Base-by-base conservation (phyloP, 2,797 vertebrate species). In the Todus mexicanus region DNA sequence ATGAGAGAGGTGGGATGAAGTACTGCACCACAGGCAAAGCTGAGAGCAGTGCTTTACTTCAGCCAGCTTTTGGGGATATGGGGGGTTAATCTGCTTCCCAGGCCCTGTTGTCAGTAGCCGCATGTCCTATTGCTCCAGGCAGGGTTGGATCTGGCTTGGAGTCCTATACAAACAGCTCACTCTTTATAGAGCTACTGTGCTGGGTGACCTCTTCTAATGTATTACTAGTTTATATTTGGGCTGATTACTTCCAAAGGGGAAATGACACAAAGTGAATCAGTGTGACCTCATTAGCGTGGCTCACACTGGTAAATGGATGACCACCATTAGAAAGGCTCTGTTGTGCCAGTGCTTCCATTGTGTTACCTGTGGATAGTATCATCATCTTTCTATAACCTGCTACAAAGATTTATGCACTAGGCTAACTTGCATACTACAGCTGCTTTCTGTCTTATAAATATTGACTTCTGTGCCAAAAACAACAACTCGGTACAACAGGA, bases 271-370 rank as follows among this genome's bases (percentile, higher is more conserved):
- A 95, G 93, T 94, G 87, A 95, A 91, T 93, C 86, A 81, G 82
- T 82, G 92, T 85, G 94, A 97, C 97, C 92, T 97, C 92, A 93
- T 97, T 96, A 97, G 95, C 38, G 29, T 90, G 91, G 81, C 96
- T 97, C 96, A 87, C 80, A 89, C 90, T 95, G 94, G 69, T 96
- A 96, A 97, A 94, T 47, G 69, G 87, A 96, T 95, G 93, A 86
- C 86, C 94, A 86, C 86, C 88, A 97, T 96, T 94, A 94, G 90
- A 84, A 95, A 84, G 42, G 73, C 88, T 96, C 93, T 77, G 95
- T 90, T 80, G 61, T 86, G 93, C 95, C 94, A 92, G 87, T 42
- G 51, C 65, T 94, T 96, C 90, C 90, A 90, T 93, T 31, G 83
- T 86, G 87, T 95, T 95, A 96, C 91, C 82, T 95, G 94, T 79